A percentile compares a stretch with the other conserved stretches of the same genome.
phyloP scores from a whole-genome alignment of 2,113 vertebrate species.

The Syrrhaptes paradoxus region DNA sequence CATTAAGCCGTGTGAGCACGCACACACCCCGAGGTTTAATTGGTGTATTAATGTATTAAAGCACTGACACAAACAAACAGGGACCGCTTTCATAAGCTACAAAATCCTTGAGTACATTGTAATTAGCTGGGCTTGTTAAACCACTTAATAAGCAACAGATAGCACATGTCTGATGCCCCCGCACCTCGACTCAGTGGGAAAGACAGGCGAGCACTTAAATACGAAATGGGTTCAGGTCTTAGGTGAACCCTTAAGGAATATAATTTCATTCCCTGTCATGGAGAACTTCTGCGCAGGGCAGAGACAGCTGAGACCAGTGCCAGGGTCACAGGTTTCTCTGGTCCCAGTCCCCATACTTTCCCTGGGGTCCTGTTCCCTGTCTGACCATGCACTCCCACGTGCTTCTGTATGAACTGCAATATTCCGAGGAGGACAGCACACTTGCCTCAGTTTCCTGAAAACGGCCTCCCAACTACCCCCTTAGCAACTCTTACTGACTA shows the following conservation, averaged over 20 bases:
- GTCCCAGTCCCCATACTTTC: neutral
- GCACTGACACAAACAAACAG: slow-evolving; percentile 52
- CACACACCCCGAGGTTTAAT: neutral
- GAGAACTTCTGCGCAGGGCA: neutral
- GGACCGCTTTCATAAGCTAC: slow-evolving; percentile 1
- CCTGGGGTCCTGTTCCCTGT: neutral
- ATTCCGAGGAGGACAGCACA: neutral
- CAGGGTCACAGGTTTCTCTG: neutral
- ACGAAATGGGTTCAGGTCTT: neutral
- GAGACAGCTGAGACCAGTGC: neutral
- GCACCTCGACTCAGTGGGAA: neutral
- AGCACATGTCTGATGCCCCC: neutral
- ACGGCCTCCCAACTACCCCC: neutral
- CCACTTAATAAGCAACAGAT: slow-evolving; percentile 30
- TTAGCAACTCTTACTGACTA: neutral
- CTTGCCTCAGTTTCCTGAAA: neutral
- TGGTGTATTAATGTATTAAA: slow-evolving; percentile 44
- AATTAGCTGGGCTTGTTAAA: slow-evolving; percentile 41
- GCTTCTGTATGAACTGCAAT: neutral
- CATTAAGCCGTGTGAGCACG: neutral
- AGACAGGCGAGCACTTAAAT: neutral
- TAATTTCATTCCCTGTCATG: neutral
- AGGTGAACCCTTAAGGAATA: neutral
- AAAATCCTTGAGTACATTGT: slow-evolving; percentile 38
- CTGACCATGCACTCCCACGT: fast-evolving